Evolutionary conservation across 2,888 invertebrate species (phyloP).

Genomic region (Furcula furcula): DNA sequence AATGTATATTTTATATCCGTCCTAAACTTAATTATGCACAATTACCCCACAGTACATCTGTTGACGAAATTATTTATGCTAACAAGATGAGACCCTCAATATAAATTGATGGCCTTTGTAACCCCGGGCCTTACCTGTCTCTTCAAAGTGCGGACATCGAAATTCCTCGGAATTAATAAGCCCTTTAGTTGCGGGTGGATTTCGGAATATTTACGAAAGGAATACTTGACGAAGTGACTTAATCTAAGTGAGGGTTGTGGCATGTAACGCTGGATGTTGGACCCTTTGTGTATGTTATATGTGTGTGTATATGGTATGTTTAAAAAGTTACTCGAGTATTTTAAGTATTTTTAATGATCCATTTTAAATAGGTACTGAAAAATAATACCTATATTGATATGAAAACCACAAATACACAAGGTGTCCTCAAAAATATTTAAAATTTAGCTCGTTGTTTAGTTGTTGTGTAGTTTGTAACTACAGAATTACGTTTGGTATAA

Average conservation of each 20-base stretch:
- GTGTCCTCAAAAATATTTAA: too few species aligned
- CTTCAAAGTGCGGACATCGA: constrained; percentile 52
- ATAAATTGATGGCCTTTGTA: constrained; percentile 57
- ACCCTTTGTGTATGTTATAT: constrained; percentile 13
- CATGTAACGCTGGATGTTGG: constrained; percentile 13
- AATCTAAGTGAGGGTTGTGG: constrained; percentile 33
- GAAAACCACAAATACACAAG: too few species aligned
- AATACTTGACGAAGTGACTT: constrained; percentile 46
- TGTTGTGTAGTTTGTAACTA: too few species aligned
- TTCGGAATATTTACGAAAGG: constrained; percentile 55
- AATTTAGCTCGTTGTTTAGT: too few species aligned
- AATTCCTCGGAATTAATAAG: constrained; percentile 66
- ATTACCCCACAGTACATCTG: constrained; percentile 24
- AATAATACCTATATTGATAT: too few species aligned
- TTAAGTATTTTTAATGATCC: too few species aligned
- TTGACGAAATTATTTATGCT: constrained; percentile 53
- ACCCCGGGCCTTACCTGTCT: constrained; percentile 48
- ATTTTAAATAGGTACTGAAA: too few species aligned
- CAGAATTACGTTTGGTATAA: too few species aligned
- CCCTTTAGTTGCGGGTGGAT: constrained; percentile 48
- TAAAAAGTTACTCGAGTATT: too few species aligned
- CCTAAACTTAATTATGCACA: constrained; percentile 12
- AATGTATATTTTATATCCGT: constrained; percentile 9
- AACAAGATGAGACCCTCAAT: constrained; percentile 48
- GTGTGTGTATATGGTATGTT: too few species aligned